These are phyloP conservation scores for Antitype chi DNA, from an alignment of 2,888 invertebrate genomes.

Conservation along the genomic window DNA sequence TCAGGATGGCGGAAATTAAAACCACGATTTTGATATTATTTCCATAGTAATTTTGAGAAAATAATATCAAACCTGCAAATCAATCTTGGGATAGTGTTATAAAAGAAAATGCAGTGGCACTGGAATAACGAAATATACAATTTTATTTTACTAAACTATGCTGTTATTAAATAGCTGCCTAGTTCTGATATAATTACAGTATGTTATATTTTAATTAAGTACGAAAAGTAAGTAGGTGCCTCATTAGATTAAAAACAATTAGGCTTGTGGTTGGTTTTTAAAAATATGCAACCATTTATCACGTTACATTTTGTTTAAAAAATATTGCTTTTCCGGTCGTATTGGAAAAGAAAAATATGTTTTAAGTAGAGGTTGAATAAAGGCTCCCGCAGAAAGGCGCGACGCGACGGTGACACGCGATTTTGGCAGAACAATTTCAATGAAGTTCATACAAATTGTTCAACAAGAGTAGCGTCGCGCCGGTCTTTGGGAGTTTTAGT, in stretches of 20 bases:
- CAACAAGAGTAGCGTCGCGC: too few relatives aligned
- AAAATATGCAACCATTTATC: too few relatives aligned
- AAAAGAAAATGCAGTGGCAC: not conserved
- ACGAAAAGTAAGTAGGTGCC: not conserved
- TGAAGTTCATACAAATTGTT: too few relatives aligned
- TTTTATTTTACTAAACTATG: not conserved
- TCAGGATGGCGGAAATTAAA: constrained; percentile 38
- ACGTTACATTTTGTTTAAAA: too few relatives aligned
- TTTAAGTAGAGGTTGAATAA: too few relatives aligned
- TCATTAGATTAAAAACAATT: too few relatives aligned
- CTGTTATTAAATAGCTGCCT: not conserved
- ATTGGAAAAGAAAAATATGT: too few relatives aligned
- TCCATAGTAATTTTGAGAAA: constrained; percentile 5
- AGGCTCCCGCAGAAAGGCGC: too few relatives aligned
- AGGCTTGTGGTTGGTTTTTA: too few relatives aligned
- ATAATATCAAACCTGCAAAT: not conserved
- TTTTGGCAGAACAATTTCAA: too few relatives aligned
- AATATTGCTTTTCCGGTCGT: too few relatives aligned
- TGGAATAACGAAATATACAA: not conserved
- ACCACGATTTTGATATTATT: constrained; percentile 27
- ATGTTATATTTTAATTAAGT: not conserved
- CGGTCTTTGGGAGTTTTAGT: not conserved
- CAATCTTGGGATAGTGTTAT: not conserved
- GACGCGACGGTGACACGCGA: too few relatives aligned
- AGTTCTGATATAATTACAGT: not conserved